Base-by-base conservation (phyloP, 2,888 invertebrate genomes). In the Anticlea derivata region DNA sequence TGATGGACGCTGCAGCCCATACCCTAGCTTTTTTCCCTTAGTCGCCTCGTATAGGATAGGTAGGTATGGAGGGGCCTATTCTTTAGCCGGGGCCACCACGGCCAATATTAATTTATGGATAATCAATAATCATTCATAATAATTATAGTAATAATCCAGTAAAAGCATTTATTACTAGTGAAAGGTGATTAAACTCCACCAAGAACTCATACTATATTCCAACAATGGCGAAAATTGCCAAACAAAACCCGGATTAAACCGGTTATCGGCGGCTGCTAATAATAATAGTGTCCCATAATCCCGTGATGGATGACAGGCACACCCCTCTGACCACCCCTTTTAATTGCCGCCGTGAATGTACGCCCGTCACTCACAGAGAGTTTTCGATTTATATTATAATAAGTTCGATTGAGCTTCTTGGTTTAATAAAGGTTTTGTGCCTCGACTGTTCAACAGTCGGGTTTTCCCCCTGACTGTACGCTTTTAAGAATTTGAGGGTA, bases 381-480 rank as follows among this genome's bases (percentile, higher is more conserved):
- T 77, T 85, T 85, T 80, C 88, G 78, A 88, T 89, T 86, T 88
- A 86, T 87, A 89, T 88, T 88, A 88, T 87, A 88, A 88, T 89
- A 81, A 83, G 86, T 81, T 85, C 73, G 54, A 55, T 55, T 53
- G 49, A 46, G 46, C 55, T 65, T 55, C 60, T 60, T 61, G 58
- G 52, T 52, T 58, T 57, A 63, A 67, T 70, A 63, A 64, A 67
- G 69, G 64, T 58, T 61, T 66, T 58, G 66, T 66, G 61, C 67
- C 65, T 56, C 39, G 52, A 49, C 50, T 47, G 30, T 52, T 39
- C 41, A 40, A 44, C n/a, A n/a, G n/a, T n/a, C n/a, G n/a, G 58
- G 43, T 33, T 52, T 37, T 27, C 38, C 39, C 20, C 50, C 27
- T 43, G 46, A 43, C 39, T 46, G 13, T 31, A 41, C 44, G 40